A percentile compares a stretch with the other conserved stretches of the same genome.
Conservation (phyloP, 23 tunicate genomes). For the Styela clava region DNA sequence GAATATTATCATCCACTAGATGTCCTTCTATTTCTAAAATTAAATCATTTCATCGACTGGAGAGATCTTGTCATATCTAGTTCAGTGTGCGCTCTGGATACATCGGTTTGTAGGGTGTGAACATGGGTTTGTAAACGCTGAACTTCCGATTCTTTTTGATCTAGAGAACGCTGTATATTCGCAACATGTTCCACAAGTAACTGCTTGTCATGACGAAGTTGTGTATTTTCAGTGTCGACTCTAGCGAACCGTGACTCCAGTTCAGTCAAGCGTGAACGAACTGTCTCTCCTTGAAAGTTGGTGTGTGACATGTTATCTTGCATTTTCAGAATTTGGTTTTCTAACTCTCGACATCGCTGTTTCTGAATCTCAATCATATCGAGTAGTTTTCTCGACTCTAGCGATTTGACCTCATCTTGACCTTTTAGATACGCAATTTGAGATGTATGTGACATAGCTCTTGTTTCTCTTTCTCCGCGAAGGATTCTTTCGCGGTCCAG, state of each 20-base stretch:
- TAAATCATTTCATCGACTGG: constrained; percentile 35
- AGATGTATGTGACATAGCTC: constrained; percentile 63
- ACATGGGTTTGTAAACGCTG: constrained; percentile 66
- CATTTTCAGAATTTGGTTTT: constrained; percentile 61
- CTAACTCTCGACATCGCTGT: constrained; percentile 58
- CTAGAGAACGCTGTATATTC: constrained; percentile 66
- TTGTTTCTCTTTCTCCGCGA: constrained; percentile 67
- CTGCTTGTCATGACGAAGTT: constrained; percentile 73
- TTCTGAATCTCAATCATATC: constrained; percentile 77
- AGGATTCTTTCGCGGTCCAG: constrained; percentile 67
- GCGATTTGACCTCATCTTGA: constrained; percentile 56
- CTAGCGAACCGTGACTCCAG: constrained; percentile 52
- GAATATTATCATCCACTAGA: too few species aligned
- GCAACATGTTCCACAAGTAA: constrained; percentile 81
- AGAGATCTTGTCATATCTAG: constrained; percentile 60
- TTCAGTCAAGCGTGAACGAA: constrained; percentile 61
- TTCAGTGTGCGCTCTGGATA: constrained; percentile 43
- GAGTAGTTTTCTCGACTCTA: constrained; percentile 56
- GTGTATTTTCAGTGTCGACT: constrained; percentile 70
- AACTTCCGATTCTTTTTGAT: constrained; percentile 74
- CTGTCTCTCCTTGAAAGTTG: constrained; percentile 47
- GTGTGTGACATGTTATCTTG: constrained; percentile 74
- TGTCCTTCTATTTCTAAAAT: too few species aligned
- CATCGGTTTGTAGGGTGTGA: constrained; percentile 69
- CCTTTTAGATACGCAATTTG: constrained; percentile 65